Base-by-base conservation (phyloP, 2,888 invertebrate species). In the Polydrusus cervinus region DNA sequence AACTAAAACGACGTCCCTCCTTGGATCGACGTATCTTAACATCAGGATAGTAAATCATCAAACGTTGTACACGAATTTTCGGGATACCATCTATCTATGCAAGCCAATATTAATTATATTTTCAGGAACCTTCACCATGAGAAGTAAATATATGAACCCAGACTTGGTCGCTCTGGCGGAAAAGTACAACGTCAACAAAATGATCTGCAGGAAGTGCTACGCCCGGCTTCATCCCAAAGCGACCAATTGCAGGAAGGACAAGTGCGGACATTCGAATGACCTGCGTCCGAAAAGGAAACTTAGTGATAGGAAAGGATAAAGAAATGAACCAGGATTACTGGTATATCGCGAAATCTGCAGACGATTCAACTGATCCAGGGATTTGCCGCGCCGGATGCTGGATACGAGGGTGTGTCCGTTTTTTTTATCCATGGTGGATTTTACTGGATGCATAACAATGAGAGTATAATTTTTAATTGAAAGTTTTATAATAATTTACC, bases 201-300 rank as follows among this genome's bases (percentile, higher is more conserved):
- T 72, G 66, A 66, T 72, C 30, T 72, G 72, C 49, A 53, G 72
- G 14, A 65, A 72, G 18, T 72, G 72, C 55, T 72, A 72, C 30
- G 57, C 72, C 9, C 53, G 72, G 47, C 43, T 57, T 34, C 72
- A 55, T 60, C 72, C 72, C n/a, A 72, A 55, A 13, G 72, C 72
- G 7, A 72, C 65, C 16, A 72, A 65, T 16, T 72, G 72, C 66
- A 51, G 72, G n/a, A 72, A 72, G 40, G 14, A 45, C 1, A 72
- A 72, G 11, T 72, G 72, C 45, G 71, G 71, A 8, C 72, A 66
- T 55, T 45, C 30, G 6, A 38, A 6, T n/a, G 72, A 72, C 13
- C 65, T 72, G 11, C 64, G 72, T 30, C 65, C 65, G n/a, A 65
- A 66, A 25, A 55, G 40, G 49, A 67, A 49, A 40, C 57, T 43